Conservation (phyloP, 2,888 invertebrate species). For the Tuberolachnus salignus region DNA sequence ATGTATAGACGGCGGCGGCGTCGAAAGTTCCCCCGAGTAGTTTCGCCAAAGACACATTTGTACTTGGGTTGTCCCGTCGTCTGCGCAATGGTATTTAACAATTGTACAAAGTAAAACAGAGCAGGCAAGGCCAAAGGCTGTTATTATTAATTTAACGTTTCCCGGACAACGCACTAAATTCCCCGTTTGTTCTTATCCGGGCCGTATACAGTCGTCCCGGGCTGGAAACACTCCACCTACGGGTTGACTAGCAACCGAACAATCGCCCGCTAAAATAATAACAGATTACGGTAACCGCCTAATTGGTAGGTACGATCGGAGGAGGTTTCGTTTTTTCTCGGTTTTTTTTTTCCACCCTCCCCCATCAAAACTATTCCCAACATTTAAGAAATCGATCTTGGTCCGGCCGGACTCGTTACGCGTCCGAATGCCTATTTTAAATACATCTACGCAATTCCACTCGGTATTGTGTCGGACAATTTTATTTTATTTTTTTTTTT, state of each 20-base stretch:
- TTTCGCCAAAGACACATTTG: constrained; percentile 5
- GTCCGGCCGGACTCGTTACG: neutral
- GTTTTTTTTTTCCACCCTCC: no score
- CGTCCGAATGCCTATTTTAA: neutral
- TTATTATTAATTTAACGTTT: constrained; percentile 26
- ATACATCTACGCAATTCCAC: no score
- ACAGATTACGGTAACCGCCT: neutral
- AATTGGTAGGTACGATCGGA: no score
- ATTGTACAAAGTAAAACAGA: neutral
- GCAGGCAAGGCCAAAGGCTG: neutral
- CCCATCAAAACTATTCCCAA: no score
- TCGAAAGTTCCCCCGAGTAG: neutral
- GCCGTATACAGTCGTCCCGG: neutral
- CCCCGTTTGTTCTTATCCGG: neutral
- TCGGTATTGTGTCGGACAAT: no score
- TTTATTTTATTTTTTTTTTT: no score
- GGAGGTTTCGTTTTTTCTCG: no score
- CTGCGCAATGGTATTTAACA: neutral
- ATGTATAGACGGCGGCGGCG: neutral
- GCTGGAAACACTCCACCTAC: no score
- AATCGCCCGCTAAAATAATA: neutral
- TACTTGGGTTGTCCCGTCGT: neutral
- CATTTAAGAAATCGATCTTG: neutral
- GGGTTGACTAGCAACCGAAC: neutral
- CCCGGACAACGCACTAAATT: neutral